These are phyloP conservation scores for Engraulis encrasicolus DNA, from an alignment of 2,113 vertebrate species.

Conservation along the genomic window DNA sequence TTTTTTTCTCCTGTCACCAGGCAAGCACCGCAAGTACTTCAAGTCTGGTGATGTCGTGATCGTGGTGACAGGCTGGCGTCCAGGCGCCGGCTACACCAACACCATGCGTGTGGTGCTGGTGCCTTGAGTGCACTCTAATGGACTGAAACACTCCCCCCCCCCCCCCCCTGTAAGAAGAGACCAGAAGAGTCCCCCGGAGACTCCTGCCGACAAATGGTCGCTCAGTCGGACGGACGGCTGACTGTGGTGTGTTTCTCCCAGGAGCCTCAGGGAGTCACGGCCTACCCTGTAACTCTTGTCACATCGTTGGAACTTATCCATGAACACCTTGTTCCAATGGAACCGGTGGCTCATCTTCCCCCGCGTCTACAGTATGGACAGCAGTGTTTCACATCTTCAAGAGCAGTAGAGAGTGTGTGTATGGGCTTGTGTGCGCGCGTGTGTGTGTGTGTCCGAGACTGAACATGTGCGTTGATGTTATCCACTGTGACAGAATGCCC, in stretches of 20 bases:
- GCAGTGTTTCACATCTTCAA: background rate
- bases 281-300: background rate
- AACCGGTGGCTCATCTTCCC: background rate
- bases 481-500: background rate
- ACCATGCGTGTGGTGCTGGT: constrained; percentile 96
- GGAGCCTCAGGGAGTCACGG: background rate
- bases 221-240: background rate
- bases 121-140: constrained; percentile 72
- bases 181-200: background rate
- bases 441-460: constrained; percentile 33
- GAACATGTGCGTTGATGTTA: background rate
- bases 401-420: constrained; percentile 42
- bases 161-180: background rate
- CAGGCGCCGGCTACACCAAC: constrained; percentile 95
- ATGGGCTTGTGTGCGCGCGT: background rate
- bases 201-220: background rate
- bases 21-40: constrained; percentile 93
- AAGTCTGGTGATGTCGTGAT: constrained; percentile 89
- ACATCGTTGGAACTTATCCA: background rate
- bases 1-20: constrained; percentile 70
- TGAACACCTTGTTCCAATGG: background rate
- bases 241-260: background rate
- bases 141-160: constrained; percentile 38
- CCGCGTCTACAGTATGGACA: background rate
- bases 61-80: constrained; percentile 94